Percentiles rank a stretch among this genome's conserved stretches.
phyloP scores from a whole-genome alignment of 1,140 invertebrate genomes.

The Anthonomus grandis region DNA sequence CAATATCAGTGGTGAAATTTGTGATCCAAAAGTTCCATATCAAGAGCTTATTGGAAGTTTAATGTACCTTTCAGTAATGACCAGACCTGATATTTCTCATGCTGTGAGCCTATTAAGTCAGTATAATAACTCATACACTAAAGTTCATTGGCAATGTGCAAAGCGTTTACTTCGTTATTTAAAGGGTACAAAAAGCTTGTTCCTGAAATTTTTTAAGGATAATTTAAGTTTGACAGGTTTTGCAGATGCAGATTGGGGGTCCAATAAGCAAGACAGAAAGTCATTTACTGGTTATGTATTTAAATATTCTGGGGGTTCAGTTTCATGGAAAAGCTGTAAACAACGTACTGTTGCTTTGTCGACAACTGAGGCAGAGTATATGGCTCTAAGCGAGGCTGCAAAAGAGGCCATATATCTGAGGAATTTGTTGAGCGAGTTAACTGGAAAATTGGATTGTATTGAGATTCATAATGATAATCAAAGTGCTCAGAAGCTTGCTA shows the following conservation, averaged over 20 bases:
- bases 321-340: conserved; percentile 41
- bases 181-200: conserved; percentile 39
- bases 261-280: conserved; percentile 29
- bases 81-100: conserved; percentile 51
- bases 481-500: conserved; percentile 9
- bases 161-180: conserved; percentile 50
- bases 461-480: too few species aligned
- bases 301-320: conserved; percentile 27
- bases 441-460: neutral
- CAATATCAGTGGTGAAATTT: conserved; percentile 1
- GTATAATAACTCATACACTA: conserved; percentile 40
- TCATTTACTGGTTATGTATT: conserved; percentile 42
- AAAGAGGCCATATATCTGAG: conserved; percentile 14
- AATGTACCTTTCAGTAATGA: conserved; percentile 48
- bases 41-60: conserved; percentile 47
- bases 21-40: conserved; percentile 33
- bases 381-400: conserved; percentile 34
- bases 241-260: conserved; percentile 31
- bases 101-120: conserved; percentile 46
- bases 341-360: conserved; percentile 42
- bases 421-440: conserved; percentile 10
- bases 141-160: conserved; percentile 44
- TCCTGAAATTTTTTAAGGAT: conserved; percentile 18
- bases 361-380: conserved; percentile 46
- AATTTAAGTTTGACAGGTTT: conserved; percentile 34